Conservation (phyloP, 2,797 vertebrate genomes). For the Lerista edwardsae region DNA sequence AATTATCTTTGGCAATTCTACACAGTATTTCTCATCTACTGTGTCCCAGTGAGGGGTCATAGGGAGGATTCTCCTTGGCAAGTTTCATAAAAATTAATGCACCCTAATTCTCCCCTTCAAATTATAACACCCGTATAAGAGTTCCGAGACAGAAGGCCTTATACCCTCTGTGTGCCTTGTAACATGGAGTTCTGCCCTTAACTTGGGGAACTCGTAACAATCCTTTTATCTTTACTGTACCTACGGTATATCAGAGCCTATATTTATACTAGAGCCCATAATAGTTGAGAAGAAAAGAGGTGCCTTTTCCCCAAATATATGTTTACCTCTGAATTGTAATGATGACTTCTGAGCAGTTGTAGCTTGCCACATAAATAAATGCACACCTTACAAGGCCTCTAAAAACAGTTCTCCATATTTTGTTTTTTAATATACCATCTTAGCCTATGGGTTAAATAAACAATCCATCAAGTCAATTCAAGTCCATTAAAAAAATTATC, state of each 20-base stretch:
- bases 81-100: neutral
- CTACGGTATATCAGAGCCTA: neutral
- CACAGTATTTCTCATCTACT: neutral
- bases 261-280: neutral
- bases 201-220: neutral
- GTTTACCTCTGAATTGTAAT: conserved; percentile 1
- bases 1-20: neutral
- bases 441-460: neutral
- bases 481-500: neutral
- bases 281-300: neutral
- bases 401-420: neutral
- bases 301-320: neutral
- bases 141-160: neutral
- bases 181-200: neutral
- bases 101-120: neutral
- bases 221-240: conserved; percentile 12
- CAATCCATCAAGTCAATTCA: too few species aligned
- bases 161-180: neutral
- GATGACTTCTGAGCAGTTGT: conserved; percentile 10
- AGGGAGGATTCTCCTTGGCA: neutral
- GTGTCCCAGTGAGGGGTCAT: neutral
- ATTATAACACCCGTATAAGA: neutral
- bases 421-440: neutral
- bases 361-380: conserved; percentile 8
- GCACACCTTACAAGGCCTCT: neutral